A percentile compares a stretch with the other conserved stretches of the same genome.
Conservation (phyloP, 2,113 vertebrate genomes). For the Erythrocercus mccallii region DNA sequence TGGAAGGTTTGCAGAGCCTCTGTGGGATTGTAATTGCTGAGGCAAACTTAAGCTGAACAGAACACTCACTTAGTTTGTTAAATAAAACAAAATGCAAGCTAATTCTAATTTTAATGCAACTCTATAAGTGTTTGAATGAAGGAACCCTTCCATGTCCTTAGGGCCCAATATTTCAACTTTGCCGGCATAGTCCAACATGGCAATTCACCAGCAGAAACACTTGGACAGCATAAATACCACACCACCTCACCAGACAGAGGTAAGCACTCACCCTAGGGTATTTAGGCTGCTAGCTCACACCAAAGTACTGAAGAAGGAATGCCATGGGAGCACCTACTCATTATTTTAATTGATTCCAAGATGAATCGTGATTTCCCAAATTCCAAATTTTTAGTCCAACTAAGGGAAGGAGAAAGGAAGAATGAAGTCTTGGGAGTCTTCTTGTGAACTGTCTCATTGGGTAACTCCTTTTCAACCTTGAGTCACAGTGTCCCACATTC, state of each 20-base stretch:
- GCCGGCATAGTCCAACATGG: background rate
- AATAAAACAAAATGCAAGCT: conserved; percentile 43
- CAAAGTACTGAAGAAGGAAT: background rate
- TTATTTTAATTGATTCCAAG: background rate
- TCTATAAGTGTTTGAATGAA: background rate
- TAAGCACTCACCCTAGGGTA: background rate
- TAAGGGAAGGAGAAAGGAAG: background rate
- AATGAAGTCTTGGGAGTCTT: background rate
- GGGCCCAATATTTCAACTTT: background rate
- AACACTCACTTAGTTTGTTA: conserved; percentile 26
- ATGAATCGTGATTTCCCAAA: background rate
- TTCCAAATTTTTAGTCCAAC: background rate
- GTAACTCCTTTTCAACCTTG: background rate
- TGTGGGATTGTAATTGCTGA: conserved; percentile 34
- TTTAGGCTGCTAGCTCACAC: background rate
- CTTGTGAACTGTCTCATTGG: background rate
- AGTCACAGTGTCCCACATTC: background rate
- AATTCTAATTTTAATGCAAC: conserved; percentile 21
- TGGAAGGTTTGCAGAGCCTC: conserved; percentile 22
- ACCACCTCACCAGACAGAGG: background rate
- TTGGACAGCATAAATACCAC: background rate
- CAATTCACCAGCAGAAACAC: background rate
- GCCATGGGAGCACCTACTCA: background rate
- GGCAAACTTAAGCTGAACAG: conserved; percentile 33
- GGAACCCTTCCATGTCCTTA: background rate